Conservation (phyloP, 2,797 vertebrate genomes). For the Corythornis leucogaster region DNA sequence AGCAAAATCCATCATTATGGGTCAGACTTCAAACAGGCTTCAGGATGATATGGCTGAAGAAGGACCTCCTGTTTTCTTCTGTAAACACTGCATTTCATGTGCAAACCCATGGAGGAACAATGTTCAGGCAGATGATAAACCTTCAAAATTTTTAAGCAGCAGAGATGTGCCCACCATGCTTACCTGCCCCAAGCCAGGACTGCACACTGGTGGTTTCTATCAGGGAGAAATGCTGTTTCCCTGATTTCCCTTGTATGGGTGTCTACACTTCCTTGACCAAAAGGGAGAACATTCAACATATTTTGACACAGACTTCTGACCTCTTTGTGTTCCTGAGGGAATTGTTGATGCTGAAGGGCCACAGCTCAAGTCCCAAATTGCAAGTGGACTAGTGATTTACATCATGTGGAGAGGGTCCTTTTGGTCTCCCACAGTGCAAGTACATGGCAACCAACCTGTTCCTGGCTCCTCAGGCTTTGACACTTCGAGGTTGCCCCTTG, state of each 20-base stretch:
- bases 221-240: accelerated
- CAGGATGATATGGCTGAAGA: accelerated
- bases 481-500: background rate
- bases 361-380: background rate
- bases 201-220: accelerated
- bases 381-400: background rate
- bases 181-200: background rate
- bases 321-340: background rate
- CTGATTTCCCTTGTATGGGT: background rate
- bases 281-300: background rate
- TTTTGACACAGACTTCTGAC: accelerated
- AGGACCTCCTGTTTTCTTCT: background rate
- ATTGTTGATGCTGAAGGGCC: background rate
- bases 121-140: background rate
- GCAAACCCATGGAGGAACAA: background rate
- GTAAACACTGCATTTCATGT: background rate
- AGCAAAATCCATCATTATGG: background rate
- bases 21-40: background rate
- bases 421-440: background rate
- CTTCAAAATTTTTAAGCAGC: background rate
- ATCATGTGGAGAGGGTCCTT: accelerated
- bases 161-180: accelerated
- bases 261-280: background rate
- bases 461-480: too few species aligned
- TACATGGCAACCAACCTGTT: background rate